These are phyloP conservation scores for Meteorus cinctellus DNA, from an alignment of 2,888 invertebrate genomes.

Conservation along the genomic window DNA sequence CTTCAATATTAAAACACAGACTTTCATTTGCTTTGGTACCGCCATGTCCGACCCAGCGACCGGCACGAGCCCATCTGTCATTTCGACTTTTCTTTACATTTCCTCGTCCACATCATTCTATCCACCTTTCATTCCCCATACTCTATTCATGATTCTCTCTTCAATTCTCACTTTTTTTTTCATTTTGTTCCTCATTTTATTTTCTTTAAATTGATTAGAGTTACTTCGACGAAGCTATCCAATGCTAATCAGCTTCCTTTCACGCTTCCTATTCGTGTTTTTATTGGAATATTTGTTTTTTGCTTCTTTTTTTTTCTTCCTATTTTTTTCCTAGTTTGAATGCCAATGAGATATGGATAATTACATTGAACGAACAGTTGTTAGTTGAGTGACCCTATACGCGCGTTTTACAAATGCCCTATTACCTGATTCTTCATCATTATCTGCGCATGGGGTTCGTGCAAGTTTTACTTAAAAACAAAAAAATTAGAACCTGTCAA, in stretches of 20 bases:
- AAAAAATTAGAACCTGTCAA: background rate
- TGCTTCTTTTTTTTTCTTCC: background rate
- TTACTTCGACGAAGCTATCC: conserved; percentile 60
- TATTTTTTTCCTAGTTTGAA: conserved; percentile 1
- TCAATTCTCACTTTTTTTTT: conserved; percentile 37
- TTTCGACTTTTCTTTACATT: conserved; percentile 11
- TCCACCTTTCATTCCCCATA: conserved; percentile 22
- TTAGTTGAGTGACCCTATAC: background rate
- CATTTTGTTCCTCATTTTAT: conserved; percentile 43
- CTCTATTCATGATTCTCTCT: conserved; percentile 28
- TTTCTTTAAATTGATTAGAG: conserved; percentile 61
- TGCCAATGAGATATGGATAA: conserved; percentile 8
- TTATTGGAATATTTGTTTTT: no score
- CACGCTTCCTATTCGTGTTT: conserved; percentile 20
- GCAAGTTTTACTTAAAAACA: background rate
- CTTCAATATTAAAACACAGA: conserved; percentile 54
- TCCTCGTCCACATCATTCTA: conserved; percentile 13
- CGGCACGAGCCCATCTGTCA: conserved; percentile 40
- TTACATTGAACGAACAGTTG: conserved; percentile 2
- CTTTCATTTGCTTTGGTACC: conserved; percentile 50
- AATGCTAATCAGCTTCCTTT: conserved; percentile 19
- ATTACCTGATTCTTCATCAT: conserved; percentile 1
- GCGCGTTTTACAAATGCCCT: background rate
- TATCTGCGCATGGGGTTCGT: background rate
- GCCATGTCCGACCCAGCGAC: conserved; percentile 59